Percentiles rank a stretch among this genome's conserved stretches.
phyloP scores from a whole-genome alignment of 2,888 invertebrate genomes.

The Polia nebulosa region DNA sequence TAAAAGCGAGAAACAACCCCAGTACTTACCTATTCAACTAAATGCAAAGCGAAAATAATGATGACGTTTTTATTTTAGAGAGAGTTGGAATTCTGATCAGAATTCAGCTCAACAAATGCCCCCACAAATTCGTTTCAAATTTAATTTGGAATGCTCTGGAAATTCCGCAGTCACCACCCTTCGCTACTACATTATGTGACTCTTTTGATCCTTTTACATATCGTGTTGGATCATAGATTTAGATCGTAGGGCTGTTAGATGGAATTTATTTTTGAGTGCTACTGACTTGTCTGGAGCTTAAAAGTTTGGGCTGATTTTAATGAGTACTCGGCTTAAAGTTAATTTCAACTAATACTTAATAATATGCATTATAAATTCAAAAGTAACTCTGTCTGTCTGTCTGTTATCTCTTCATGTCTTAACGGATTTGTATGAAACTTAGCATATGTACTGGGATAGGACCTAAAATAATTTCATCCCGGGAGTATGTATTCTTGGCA shows the following conservation, averaged over 20 bases:
- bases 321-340: neutral
- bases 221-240: slow-evolving; percentile 53
- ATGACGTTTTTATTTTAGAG: slow-evolving; percentile 52
- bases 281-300: neutral
- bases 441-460: too few relatives aligned
- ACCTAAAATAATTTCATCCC: too few relatives aligned
- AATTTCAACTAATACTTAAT: too few relatives aligned
- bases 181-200: slow-evolving; percentile 57
- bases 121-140: slow-evolving; percentile 64
- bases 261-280: slow-evolving; percentile 20
- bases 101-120: slow-evolving; percentile 58
- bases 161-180: slow-evolving; percentile 49
- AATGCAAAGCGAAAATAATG: slow-evolving; percentile 46
- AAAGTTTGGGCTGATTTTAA: neutral
- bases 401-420: too few relatives aligned
- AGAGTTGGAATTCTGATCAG: slow-evolving; percentile 61
- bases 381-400: too few relatives aligned
- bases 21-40: slow-evolving; percentile 4
- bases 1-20: neutral
- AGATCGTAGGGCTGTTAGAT: slow-evolving; percentile 40
- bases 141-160: slow-evolving; percentile 64
- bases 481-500: too few relatives aligned
- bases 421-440: too few relatives aligned
- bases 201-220: slow-evolving; percentile 57
- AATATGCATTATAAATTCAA: too few relatives aligned